These are phyloP conservation scores for Agriopis leucophaearia DNA, from an alignment of 2,888 invertebrate species.

Conservation along the genomic window DNA sequence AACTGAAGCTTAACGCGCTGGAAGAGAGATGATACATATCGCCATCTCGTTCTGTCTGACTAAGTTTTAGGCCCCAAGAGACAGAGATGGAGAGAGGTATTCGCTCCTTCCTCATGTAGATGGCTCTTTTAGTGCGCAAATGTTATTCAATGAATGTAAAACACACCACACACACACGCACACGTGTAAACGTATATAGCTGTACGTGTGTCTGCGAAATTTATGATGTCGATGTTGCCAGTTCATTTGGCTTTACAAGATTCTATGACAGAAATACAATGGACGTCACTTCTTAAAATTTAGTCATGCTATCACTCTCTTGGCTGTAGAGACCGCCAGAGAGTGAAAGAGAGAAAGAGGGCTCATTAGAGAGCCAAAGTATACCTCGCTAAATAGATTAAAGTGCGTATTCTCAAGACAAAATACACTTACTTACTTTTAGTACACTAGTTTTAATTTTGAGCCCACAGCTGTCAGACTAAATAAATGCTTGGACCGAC, in stretches of 20 bases:
- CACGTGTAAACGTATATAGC: slow-evolving; percentile 59
- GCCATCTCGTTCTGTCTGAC: slow-evolving; percentile 16
- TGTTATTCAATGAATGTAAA: slow-evolving; percentile 48
- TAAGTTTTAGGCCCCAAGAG: not conserved
- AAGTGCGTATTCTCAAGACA: not conserved
- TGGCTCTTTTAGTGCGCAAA: slow-evolving; percentile 47
- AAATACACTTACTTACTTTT: not conserved
- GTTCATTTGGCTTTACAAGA: slow-evolving; percentile 47
- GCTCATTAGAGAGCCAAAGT: not conserved
- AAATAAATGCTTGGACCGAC: no score
- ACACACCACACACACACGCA: slow-evolving; percentile 76
- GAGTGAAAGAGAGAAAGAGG: slow-evolving; percentile 5
- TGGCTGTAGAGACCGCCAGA: not conserved
- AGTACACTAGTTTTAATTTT: not conserved
- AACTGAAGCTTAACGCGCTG: slow-evolving; percentile 44
- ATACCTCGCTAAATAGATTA: not conserved
- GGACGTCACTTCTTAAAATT: not conserved
- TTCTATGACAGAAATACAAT: slow-evolving; percentile 13
- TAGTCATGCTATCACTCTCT: slow-evolving; percentile 14
- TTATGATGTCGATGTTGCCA: slow-evolving; percentile 46
- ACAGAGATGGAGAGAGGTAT: slow-evolving; percentile 30
- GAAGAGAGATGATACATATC: slow-evolving; percentile 30
- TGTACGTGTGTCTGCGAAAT: slow-evolving; percentile 73
- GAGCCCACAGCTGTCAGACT: no score
- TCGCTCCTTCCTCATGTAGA: slow-evolving; percentile 24